Conservation (phyloP, 2,797 vertebrate genomes). For the Simalia tracyae region DNA sequence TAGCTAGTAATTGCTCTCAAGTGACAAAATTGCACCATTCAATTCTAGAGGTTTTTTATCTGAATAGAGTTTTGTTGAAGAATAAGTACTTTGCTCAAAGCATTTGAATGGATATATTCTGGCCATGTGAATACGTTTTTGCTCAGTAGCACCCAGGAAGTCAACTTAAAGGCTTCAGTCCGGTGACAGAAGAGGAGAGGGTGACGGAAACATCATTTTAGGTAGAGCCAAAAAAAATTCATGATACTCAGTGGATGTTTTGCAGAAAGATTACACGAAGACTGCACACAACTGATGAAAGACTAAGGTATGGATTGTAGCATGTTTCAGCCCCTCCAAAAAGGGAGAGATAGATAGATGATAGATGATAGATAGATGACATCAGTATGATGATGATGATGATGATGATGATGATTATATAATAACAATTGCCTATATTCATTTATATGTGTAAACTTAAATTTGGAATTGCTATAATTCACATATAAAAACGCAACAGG, state of each 20-base stretch:
- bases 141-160: neutral
- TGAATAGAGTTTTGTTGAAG: conserved; percentile 5
- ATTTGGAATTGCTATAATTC: neutral
- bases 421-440: neutral
- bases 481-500: neutral
- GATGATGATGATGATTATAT: too few species aligned
- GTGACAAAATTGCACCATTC: conserved; percentile 25
- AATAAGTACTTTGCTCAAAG: conserved; percentile 11
- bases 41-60: conserved; percentile 26
- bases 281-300: neutral
- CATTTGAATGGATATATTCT: conserved; percentile 7
- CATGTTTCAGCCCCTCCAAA: neutral
- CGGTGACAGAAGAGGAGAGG: neutral
- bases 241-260: neutral
- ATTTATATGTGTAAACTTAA: neutral
- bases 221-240: neutral
- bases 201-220: neutral
- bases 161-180: neutral
- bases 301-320: neutral
- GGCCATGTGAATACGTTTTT: conserved; percentile 15
- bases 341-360: neutral
- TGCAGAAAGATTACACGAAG: neutral
- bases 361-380: neutral
- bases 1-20: conserved; percentile 31
- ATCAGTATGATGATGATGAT: neutral